These are phyloP conservation scores for Hipposideros armiger DNA, from an alignment of 2,113 vertebrate species.

Conservation along the genomic window DNA sequence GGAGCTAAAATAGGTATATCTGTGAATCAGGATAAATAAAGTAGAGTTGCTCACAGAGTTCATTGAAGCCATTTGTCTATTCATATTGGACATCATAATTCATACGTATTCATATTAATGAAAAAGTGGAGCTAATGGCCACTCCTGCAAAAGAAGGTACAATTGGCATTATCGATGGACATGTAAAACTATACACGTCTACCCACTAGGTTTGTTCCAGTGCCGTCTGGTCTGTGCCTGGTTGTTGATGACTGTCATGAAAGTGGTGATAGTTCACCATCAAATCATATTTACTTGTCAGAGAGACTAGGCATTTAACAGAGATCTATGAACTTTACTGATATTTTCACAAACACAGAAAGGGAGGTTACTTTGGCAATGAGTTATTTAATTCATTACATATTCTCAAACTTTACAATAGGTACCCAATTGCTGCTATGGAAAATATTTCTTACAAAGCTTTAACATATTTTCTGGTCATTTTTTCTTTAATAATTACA, in stretches of 20 bases:
- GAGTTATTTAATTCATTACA: neutral
- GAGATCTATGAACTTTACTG: neutral
- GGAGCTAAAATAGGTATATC: conserved; percentile 93
- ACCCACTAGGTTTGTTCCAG: conserved; percentile 91
- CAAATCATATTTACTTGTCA: conserved; percentile 91
- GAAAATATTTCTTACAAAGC: conserved; percentile 44
- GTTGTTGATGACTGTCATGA: conserved; percentile 93
- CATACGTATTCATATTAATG: conserved; percentile 93
- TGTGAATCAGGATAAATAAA: conserved; percentile 94
- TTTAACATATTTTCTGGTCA: neutral
- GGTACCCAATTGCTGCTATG: neutral
- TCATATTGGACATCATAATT: neutral
- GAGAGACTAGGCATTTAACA: conserved; percentile 92
- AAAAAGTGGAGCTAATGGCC: conserved; percentile 93
- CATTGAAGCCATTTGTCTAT: conserved; percentile 93
- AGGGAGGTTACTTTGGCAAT: conserved; percentile 13
- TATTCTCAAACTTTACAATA: neutral
- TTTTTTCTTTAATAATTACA: conserved; percentile 48
- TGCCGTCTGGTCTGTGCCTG: conserved; percentile 91
- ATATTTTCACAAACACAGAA: conserved; percentile 38
- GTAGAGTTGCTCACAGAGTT: conserved; percentile 94
- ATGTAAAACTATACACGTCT: conserved; percentile 91
- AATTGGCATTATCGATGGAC: conserved; percentile 90
- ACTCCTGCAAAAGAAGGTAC: conserved; percentile 93
- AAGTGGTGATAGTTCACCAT: conserved; percentile 92